These are phyloP conservation scores for Nomada fabriciana DNA, from an alignment of 2,888 invertebrate genomes.

Conservation along the genomic window DNA sequence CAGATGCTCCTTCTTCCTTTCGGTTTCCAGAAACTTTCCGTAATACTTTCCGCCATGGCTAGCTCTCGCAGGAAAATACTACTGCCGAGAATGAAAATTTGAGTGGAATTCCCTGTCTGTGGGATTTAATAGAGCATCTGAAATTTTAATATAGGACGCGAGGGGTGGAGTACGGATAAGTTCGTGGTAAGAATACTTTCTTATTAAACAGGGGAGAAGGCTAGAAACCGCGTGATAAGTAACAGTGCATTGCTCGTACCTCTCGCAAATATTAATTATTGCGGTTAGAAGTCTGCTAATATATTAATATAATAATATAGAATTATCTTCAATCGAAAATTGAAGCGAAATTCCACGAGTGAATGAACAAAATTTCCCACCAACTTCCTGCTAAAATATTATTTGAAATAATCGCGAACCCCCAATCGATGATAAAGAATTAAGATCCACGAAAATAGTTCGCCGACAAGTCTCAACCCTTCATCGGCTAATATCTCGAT, in stretches of 20 bases:
- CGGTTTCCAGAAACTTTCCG: not conserved
- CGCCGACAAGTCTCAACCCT: not conserved
- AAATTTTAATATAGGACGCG: not conserved
- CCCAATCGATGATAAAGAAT: not conserved
- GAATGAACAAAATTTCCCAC: too few species aligned
- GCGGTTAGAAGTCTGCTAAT: too few species aligned
- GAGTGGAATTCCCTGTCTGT: not conserved
- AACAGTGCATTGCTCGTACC: too few species aligned
- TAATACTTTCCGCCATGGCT: not conserved
- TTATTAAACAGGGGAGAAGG: too few species aligned
- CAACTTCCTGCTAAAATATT: too few species aligned
- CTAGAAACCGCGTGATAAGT: too few species aligned
- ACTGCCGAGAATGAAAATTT: slow-evolving; percentile 8
- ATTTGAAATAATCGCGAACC: not conserved
- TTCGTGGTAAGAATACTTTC: not conserved
- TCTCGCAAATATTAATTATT: too few species aligned
- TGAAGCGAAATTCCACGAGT: too few species aligned
- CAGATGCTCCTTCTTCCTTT: slow-evolving; percentile 7
- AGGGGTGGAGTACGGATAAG: not conserved
- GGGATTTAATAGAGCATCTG: not conserved
- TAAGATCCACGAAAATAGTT: not conserved
- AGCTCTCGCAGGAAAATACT: slow-evolving; percentile 6
- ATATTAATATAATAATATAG: too few species aligned
- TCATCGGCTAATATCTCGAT: not conserved
- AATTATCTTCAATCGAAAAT: too few species aligned